phyloP scores from a whole-genome alignment of 37 sponge, comb jelly and placozoan species.

The Bolinopsis microptera region DNA sequence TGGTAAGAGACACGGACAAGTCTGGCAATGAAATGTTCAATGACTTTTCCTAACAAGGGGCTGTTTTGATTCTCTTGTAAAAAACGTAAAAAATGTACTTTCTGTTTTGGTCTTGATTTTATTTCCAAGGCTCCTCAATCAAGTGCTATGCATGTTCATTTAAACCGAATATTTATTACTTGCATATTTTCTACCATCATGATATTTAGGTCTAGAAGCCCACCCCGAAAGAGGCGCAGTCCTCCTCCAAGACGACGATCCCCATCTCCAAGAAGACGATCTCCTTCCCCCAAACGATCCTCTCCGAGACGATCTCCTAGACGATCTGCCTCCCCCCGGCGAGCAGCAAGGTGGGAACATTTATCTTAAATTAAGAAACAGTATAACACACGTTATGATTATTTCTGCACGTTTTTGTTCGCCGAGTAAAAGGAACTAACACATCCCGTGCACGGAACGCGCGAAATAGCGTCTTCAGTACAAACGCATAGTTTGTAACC shows the following conservation, averaged over 20 bases:
- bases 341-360: not conserved
- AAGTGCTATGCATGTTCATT: not conserved
- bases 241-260: not conserved
- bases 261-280: constrained; percentile 1
- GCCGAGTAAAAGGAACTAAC: too few species aligned
- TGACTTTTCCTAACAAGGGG: not conserved
- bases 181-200: not conserved
- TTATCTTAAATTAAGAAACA: too few species aligned
- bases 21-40: not conserved
- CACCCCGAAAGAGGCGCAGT: not conserved
- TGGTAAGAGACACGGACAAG: not conserved
- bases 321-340: not conserved
- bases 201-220: not conserved
- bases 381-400: too few species aligned
- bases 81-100: not conserved
- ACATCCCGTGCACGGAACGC: too few species aligned
- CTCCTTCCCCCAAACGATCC: constrained; percentile 18
- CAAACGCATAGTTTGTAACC: too few species aligned
- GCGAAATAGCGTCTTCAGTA: too few species aligned
- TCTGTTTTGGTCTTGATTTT: not conserved
- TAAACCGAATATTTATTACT: not conserved
- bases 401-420: too few species aligned
- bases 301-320: not conserved
- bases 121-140: not conserved
- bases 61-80: not conserved